Conservation (phyloP, 2,113 vertebrate species). For the Podilymbus podiceps region DNA sequence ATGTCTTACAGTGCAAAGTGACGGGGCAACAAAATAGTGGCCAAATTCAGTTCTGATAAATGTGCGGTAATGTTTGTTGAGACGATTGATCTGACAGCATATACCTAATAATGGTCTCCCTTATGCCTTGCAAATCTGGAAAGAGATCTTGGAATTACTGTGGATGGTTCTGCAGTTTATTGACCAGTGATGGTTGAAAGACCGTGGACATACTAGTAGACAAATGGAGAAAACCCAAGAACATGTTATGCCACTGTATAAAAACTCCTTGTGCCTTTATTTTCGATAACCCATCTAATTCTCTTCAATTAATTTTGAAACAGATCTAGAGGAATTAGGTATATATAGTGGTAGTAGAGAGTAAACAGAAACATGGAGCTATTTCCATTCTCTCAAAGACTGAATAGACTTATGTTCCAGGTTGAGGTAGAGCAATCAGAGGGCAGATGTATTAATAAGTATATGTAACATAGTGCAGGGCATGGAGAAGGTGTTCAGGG, state of each 20-base stretch:
- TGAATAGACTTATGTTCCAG: background rate
- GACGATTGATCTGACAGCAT: background rate
- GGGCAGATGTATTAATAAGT: background rate
- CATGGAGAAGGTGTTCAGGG: background rate
- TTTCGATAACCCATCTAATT: background rate
- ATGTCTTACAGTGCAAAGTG: background rate
- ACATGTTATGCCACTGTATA: background rate
- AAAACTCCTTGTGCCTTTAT: background rate
- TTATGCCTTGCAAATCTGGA: background rate
- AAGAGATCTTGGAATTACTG: background rate
- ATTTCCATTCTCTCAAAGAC: background rate
- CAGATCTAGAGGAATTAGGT: background rate
- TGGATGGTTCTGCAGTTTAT: background rate
- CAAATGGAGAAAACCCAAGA: background rate
- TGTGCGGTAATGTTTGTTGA: background rate
- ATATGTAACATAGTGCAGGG: background rate
- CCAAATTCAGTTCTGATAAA: background rate
- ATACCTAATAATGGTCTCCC: background rate
- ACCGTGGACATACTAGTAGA: background rate
- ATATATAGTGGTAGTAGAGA: background rate
- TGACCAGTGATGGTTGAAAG: background rate
- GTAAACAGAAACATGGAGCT: background rate
- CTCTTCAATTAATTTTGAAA: background rate
- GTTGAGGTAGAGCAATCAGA: background rate
- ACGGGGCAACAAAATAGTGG: background rate